Evolutionary conservation across 2,797 vertebrate genomes (phyloP).

Genomic region (Diglossa cyanea): DNA sequence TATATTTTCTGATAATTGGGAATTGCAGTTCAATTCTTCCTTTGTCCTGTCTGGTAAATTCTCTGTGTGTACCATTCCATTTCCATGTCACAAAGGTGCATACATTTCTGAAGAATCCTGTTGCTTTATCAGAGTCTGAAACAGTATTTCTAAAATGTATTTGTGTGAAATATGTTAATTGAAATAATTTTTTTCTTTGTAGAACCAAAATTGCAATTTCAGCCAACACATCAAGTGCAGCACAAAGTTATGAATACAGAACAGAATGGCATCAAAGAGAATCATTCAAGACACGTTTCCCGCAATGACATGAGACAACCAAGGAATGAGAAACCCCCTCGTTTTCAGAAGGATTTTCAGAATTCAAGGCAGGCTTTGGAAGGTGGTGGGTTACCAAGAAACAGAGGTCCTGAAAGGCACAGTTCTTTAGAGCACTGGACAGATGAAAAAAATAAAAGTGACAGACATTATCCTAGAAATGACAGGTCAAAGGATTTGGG

Average conservation of each 20-base stretch:
- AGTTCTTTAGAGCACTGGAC: constrained; percentile 76
- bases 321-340: constrained; percentile 91
- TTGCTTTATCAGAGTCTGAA: neutral
- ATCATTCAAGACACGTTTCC: constrained; percentile 78
- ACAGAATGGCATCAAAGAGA: constrained; percentile 83
- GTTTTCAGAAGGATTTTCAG: constrained; percentile 90
- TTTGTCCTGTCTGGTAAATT: neutral
- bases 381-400: constrained; percentile 74
- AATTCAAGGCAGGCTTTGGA: constrained; percentile 85
- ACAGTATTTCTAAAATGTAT: neutral
- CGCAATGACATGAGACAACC: constrained; percentile 85
- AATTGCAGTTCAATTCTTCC: neutral
- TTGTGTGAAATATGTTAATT: neutral
- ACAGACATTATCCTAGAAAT: constrained; percentile 76
- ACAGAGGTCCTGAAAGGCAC: constrained; percentile 83
- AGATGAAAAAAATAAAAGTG: constrained; percentile 82
- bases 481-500: constrained; percentile 82
- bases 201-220: constrained; percentile 87
- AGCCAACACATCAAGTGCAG: constrained; percentile 79
- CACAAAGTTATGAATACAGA: constrained; percentile 77
- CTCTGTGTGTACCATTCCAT: neutral
- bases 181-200: constrained; percentile 51
- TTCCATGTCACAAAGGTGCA: neutral
- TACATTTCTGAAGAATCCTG: neutral
- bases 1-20: neutral